phyloP scores from a whole-genome alignment of 2,113 vertebrate genomes.

The Cyprinodon variegatus region DNA sequence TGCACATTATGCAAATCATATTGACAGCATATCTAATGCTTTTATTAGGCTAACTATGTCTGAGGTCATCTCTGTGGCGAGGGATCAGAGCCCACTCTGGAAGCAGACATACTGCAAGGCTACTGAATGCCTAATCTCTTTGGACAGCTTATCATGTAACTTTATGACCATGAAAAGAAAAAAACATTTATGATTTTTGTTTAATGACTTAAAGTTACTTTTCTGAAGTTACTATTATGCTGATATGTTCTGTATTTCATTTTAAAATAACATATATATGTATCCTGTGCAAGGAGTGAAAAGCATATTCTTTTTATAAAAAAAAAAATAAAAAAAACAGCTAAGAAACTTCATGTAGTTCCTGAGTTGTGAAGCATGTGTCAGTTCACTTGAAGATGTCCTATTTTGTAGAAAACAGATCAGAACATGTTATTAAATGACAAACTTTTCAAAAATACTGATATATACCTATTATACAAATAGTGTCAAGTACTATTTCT shows the following conservation, averaged over 20 bases:
- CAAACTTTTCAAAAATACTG: no score
- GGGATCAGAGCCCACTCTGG: constrained; percentile 29
- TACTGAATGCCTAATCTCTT: constrained; percentile 54
- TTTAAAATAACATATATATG: not conserved
- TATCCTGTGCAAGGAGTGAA: not conserved
- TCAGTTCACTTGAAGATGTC: no score
- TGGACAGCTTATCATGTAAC: constrained; percentile 60
- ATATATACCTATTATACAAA: not conserved
- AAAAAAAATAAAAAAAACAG: no score
- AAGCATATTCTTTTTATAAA: no score
- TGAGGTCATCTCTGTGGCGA: constrained; percentile 64
- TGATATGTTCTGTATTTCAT: not conserved
- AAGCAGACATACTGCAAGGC: constrained; percentile 47
- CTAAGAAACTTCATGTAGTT: no score
- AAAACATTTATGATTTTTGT: constrained; percentile 50
- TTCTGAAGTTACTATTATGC: not conserved
- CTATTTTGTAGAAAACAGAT: not conserved
- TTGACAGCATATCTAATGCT: constrained; percentile 80
- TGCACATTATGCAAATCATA: constrained; percentile 77
- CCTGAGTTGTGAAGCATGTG: no score
- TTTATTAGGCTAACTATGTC: constrained; percentile 78
- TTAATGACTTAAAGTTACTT: not conserved
- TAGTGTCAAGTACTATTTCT: not conserved
- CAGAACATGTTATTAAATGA: not conserved
- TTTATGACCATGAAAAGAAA: constrained; percentile 39